These are phyloP conservation scores for Harpegnathos saltator DNA, from an alignment of 1,140 invertebrate genomes.

Conservation along the genomic window DNA sequence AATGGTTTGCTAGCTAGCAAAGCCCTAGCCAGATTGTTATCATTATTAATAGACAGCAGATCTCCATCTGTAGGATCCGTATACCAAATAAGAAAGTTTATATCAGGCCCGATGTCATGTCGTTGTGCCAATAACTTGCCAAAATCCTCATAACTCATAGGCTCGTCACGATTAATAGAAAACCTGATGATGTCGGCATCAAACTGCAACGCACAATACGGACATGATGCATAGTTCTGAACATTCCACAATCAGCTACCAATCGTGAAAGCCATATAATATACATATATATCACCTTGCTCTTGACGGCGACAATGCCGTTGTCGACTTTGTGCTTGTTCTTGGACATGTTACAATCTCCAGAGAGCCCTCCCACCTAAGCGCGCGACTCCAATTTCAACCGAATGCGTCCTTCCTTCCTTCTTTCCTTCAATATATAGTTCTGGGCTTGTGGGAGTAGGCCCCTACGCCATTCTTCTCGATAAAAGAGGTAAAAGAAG, in stretches of 20 bases:
- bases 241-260: not conserved
- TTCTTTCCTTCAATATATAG: no score
- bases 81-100: constrained; percentile 97
- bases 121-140: constrained; percentile 91
- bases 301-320: constrained; percentile 90
- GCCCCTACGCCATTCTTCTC: no score
- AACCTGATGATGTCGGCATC: constrained; percentile 99
- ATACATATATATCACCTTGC: constrained; percentile 87
- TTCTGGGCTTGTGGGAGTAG: no score
- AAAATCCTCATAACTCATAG: constrained; percentile 95
- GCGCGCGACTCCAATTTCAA: no score
- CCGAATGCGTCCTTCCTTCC: no score
- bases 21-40: constrained; percentile 97
- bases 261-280: constrained; percentile 69
- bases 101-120: constrained; percentile 93
- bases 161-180: constrained; percentile 91
- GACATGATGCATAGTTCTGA: constrained; percentile 30
- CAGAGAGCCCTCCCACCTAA: no score
- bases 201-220: constrained; percentile 90
- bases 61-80: constrained; percentile 97
- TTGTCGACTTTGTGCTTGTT: constrained; percentile 88
- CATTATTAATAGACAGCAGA: constrained; percentile 99
- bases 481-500: no score
- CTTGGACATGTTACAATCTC: constrained; percentile 89
- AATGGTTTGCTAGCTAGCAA: constrained; percentile 94